Evolutionary conservation across 2,888 invertebrate species (phyloP).

Genomic region (Spilarctia lutea): DNA sequence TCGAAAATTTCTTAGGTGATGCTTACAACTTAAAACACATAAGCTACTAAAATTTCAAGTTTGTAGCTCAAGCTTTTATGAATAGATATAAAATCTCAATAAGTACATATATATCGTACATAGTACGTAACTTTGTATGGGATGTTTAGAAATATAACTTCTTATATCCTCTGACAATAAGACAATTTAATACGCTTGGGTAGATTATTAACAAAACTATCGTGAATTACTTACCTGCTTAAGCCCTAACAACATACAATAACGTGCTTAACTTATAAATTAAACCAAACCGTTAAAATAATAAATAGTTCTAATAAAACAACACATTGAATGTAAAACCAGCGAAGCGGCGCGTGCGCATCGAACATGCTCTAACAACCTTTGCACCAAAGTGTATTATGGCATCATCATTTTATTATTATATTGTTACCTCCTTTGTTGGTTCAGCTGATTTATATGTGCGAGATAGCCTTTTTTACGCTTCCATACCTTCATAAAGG

Average conservation of each 20-base stretch:
- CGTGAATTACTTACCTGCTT: neutral
- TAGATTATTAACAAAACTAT: neutral
- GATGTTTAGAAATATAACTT: neutral
- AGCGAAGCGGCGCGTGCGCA: slow-evolving; percentile 46
- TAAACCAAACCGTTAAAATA: slow-evolving; percentile 25
- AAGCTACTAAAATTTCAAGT: too few relatives aligned
- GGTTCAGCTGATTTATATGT: slow-evolving; percentile 18
- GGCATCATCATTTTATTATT: slow-evolving; percentile 37
- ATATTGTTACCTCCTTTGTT: slow-evolving; percentile 34
- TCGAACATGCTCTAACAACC: slow-evolving; percentile 47
- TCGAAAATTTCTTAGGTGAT: too few relatives aligned
- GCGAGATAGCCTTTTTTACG: slow-evolving; percentile 5
- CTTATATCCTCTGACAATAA: neutral
- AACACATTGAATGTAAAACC: slow-evolving; percentile 42
- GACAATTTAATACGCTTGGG: neutral
- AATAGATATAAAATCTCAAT: too few relatives aligned
- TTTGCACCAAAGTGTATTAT: slow-evolving; percentile 48
- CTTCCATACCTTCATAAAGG: slow-evolving; percentile 1
- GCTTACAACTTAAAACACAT: too few relatives aligned
- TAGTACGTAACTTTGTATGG: neutral
- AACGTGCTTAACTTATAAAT: slow-evolving; percentile 10
- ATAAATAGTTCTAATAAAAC: slow-evolving; percentile 44
- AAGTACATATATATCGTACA: too few relatives aligned
- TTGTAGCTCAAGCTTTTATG: too few relatives aligned
- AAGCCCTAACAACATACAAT: neutral